Evolutionary conservation across 2,888 invertebrate species (phyloP).

Genomic region (Nebria salina): DNA sequence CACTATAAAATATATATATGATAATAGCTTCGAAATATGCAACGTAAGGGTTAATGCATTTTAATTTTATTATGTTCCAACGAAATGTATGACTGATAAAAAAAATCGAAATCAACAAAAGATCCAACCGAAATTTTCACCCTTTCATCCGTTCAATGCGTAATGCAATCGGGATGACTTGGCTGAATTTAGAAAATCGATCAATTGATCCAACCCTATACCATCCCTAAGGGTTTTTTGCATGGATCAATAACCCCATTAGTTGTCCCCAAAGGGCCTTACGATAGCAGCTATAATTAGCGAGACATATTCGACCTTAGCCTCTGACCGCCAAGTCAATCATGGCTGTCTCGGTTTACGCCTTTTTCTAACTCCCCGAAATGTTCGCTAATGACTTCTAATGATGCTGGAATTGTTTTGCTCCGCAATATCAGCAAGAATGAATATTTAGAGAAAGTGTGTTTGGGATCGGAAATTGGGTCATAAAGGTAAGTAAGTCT

Average conservation of each 20-base stretch:
- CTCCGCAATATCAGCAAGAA: too few species aligned
- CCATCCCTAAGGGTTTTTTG: background rate
- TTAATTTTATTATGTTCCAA: conserved; percentile 33
- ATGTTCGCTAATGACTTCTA: background rate
- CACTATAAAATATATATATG: background rate
- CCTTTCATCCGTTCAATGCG: background rate
- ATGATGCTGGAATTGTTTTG: background rate
- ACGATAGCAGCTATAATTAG: background rate
- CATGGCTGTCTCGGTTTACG: background rate
- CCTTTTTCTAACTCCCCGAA: background rate
- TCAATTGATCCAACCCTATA: background rate
- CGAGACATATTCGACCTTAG: background rate
- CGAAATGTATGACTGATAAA: background rate
- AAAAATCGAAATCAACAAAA: background rate
- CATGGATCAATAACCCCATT: conserved; percentile 1
- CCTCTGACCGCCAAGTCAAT: background rate
- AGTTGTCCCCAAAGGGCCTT: background rate
- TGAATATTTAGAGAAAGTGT: background rate
- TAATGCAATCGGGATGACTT: background rate
- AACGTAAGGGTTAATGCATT: conserved; percentile 44
- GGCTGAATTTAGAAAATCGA: background rate
- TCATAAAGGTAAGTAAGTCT: background rate
- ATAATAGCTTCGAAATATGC: conserved; percentile 39
- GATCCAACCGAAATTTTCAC: background rate
- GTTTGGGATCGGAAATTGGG: background rate